These are phyloP conservation scores for Megalurothrips usitatus DNA, from an alignment of 2,888 invertebrate genomes.

Conservation along the genomic window DNA sequence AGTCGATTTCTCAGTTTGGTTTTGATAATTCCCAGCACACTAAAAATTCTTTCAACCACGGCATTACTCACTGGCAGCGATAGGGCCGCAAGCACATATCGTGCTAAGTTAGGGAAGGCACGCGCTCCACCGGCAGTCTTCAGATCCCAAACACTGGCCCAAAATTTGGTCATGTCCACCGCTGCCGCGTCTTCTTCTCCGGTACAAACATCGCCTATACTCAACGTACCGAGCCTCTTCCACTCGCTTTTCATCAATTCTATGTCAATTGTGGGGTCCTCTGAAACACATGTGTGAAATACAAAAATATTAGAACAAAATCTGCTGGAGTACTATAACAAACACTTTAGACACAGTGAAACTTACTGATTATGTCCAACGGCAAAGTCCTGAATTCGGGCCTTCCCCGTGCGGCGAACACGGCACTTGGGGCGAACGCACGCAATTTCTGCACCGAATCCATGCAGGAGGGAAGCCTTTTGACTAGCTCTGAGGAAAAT, in stretches of 20 bases:
- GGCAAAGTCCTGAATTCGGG: not conserved
- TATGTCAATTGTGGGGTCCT: not conserved
- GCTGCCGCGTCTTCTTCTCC: not conserved
- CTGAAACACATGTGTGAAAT: constrained; percentile 30
- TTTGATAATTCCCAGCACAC: constrained; percentile 33
- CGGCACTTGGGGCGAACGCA: not conserved
- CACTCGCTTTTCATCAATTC: not conserved
- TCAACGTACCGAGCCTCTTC: not conserved
- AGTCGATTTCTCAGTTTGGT: constrained; percentile 29
- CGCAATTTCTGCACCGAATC: not conserved
- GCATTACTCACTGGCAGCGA: constrained; percentile 34
- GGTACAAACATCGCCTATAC: not conserved
- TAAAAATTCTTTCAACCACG: constrained; percentile 34
- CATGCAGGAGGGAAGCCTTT: not conserved
- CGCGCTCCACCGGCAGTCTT: not conserved
- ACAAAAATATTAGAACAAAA: not conserved
- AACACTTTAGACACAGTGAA: not conserved
- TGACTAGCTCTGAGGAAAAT: not conserved
- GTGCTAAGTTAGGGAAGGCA: not conserved
- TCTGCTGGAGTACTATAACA: not conserved
- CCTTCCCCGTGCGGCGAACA: not conserved
- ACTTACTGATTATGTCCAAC: not conserved
- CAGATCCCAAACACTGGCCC: not conserved
- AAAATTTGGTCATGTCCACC: not conserved
- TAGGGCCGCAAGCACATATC: constrained; percentile 28